Evolutionary conservation across 1,140 invertebrate genomes (phyloP), one percentile per base, ranked within the genome.

Genomic region (Lasioglossum baleicum): DNA sequence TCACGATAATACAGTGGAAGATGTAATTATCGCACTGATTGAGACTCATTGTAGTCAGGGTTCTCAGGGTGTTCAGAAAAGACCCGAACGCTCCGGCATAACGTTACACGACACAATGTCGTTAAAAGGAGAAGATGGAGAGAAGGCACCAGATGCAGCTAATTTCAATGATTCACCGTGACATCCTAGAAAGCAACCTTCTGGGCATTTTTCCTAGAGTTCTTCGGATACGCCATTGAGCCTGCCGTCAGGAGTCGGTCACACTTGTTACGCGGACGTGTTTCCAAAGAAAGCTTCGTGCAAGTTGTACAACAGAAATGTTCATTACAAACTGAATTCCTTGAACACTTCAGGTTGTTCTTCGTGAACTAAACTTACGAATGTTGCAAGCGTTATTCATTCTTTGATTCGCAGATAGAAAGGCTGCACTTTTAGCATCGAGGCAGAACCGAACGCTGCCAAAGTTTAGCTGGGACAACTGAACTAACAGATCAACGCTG

Each of bases 111-210:
- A 26, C 42, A 51, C 15, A 42, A 58, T 61, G 35, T 61, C 20
- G 0, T 48, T 7, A 0, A 53, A 31, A 48, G 26, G 53, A 26
- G 20, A n/a, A 40, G 53, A n/a, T n/a, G 42, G 44, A 53, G 58
- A 69, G 53, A 40, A 51, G 51, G 35, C 8, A 60, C 84, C 90
- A 92, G 87, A 92, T 90, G 90, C 89, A 82, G 79, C 88, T 92
- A 90, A 90, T 92, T 91, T 88, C 83, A 69, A 71, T 87, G 89
- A 91, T 92, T 91, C 87, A 83, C 83, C 90, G 83, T 92, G 90
- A 90, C 90, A 75, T 77, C 48, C 71, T 20, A 58, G 51, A 56
- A 70, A 75, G 75, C 58, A 83, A 80, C 68, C 42, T 61, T 65
- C 48, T 61, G 42, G 53, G 17, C 58, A n/a, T 40, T 68, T 75